These are phyloP conservation scores for Progne subis DNA, from an alignment of 2,113 vertebrate genomes.

Conservation along the genomic window DNA sequence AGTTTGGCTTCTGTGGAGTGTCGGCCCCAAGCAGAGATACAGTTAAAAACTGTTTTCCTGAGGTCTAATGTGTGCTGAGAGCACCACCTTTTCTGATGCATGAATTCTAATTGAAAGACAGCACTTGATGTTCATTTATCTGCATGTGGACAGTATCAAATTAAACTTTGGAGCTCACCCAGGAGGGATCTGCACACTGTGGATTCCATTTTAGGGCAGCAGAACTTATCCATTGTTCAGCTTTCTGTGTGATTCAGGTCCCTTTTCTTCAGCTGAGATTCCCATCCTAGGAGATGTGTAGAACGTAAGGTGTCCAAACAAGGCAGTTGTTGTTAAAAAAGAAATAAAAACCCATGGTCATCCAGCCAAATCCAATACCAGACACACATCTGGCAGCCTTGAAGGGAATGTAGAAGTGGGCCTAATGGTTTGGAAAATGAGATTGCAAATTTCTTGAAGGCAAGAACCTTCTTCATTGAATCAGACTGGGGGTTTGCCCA, in stretches of 20 bases:
- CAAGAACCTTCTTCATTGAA: background rate
- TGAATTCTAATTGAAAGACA: background rate
- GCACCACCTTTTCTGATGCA: background rate
- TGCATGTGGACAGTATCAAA: background rate
- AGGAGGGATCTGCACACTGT: background rate
- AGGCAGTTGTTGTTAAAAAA: background rate
- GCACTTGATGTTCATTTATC: background rate
- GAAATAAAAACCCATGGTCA: background rate
- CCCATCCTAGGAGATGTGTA: background rate
- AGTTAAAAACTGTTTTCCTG: background rate
- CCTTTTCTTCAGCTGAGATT: background rate
- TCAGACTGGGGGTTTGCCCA: background rate
- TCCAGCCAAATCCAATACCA: background rate
- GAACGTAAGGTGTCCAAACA: fast-evolving
- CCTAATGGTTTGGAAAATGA: conserved; percentile 11
- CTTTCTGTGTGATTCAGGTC: background rate
- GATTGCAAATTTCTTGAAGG: background rate
- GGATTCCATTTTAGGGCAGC: background rate
- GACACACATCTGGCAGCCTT: background rate
- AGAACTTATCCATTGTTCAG: background rate
- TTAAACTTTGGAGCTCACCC: background rate
- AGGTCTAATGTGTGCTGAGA: background rate
- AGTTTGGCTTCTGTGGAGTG: background rate
- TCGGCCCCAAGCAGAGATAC: background rate
- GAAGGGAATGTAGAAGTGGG: background rate